Base-by-base conservation (phyloP, 2,888 invertebrate species). In the Polyploca ridens region DNA sequence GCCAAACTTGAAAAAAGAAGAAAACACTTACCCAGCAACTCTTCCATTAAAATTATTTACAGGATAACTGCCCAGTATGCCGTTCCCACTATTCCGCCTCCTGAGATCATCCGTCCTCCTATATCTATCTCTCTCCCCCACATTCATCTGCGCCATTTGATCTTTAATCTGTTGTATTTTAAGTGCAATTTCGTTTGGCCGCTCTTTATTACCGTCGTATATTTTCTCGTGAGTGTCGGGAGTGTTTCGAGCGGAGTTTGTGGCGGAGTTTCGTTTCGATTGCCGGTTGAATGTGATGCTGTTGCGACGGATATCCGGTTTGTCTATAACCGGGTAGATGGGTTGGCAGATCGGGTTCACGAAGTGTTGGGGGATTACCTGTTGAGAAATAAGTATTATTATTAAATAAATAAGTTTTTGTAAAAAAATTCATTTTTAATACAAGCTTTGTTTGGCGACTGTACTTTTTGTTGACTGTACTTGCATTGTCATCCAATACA, bases 101-200 rank as follows among this genome's bases (percentile, higher is more conserved):
- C 79, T 73, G 80, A 81, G 82, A 3, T 80, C 82, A 5, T 81
- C 77, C 14, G 77, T 72, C 27, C 65, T 64, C 35, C 62, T 54
- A 19, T 54, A 41, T 58, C 63, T 62, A 41, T 69, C 67, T 19
- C 63, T 70, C n/a, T 83, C 82, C 27, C 80, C 69, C 10, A 82
- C 76, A 63, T 83, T 84, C 66, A 88, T 27, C 0, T 83, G 79
- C 0, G 86, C 82, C 89, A 91, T 88, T 64, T 90, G 89, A 3
- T 83, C 84, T 14, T 89, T 90, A 1, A 93, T 91, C 75, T 92
- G 90, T 3, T 91, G 89, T 62, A 93, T 90, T 41, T 87, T 90
- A 0, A 75, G 76, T 0, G 88, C 85, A 6, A 92, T 87, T 5
- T 93, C 92, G 58, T 66, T 63, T 33, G 63, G 69, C 3, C 69